Evolutionary conservation across 2,888 invertebrate species (phyloP), one percentile per base, ranked within the genome.

Genomic region (Philereme vetulata): DNA sequence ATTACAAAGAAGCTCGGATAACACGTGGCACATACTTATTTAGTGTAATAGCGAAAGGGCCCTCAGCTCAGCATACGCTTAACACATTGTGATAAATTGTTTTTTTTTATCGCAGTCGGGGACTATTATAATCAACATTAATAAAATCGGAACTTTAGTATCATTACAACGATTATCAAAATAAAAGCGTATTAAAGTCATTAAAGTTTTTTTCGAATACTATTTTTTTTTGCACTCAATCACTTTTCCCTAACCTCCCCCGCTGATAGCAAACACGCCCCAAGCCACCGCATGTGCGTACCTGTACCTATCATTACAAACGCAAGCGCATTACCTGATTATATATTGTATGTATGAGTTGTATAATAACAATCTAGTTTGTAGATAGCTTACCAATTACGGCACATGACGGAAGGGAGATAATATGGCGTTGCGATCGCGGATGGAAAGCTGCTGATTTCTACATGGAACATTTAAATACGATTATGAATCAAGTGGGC

Each of bases 261-360:
- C 56, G 53, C 62, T 64, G 69, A 75, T 71, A 78, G 79, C 74
- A 72, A 70, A 78, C 74, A 78, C 71, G 84, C 85, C 86, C 80
- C 78, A 74, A 83, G 80, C 82, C 71, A 79, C 71, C 73, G 80
- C 82, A 82, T 83, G 78, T 86, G 78, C 70, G 74, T 73, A 72
- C 62, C 49, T 6, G 58, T 68, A 72, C 71, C 81, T 88, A 85
- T 88, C 84, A 90, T 89, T 90, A 90, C 81, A 84, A 77, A 83
- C 82, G 82, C 81, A 83, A 80, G 81, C 81, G 72, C 82, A 88
- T 86, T 86, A 85, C 81, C 81, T 88, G 85, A 90, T 89, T 88
- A 87, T 79, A 89, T 84, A 81, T 81, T 73, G 82, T 86, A 55
- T 86, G 80, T 77, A 74, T 75, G 77, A 76, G 83, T 83, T 82